A percentile compares a stretch with the other conserved stretches of the same genome.
Evolutionary conservation across 1,140 invertebrate species (phyloP).

Genomic region (Drosophila orosa): DNA sequence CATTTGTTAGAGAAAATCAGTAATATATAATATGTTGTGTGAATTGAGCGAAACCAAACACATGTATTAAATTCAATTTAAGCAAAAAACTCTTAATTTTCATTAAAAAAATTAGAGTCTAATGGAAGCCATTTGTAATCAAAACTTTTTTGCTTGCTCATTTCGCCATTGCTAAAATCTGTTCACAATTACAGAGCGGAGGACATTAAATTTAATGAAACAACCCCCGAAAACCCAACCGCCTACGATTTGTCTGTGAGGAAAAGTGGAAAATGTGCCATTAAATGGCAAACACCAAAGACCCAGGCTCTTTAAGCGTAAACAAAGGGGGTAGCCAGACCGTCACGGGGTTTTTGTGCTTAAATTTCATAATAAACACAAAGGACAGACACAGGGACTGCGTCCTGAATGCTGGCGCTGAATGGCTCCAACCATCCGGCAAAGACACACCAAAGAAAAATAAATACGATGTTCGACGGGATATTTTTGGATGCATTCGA

Average conservation of each 20-base stretch:
- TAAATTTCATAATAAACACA: conserved; percentile 80
- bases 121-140: conserved; percentile 8
- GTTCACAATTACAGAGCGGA: conserved; percentile 57
- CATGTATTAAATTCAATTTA: not conserved
- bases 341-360: conserved; percentile 68
- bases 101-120: not conserved
- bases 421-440: conserved; percentile 72
- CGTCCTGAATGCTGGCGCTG: conserved; percentile 44
- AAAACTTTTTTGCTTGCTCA: conserved; percentile 7
- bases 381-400: conserved; percentile 38
- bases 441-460: conserved; percentile 42
- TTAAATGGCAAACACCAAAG: conserved; percentile 70
- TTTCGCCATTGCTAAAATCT: conserved; percentile 22
- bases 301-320: conserved; percentile 48
- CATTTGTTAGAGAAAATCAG: too few species aligned
- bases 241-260: conserved; percentile 26
- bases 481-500: not conserved
- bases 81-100: not conserved
- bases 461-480: not conserved
- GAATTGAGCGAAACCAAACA: too few species aligned
- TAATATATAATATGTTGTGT: too few species aligned
- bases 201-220: conserved; percentile 72
- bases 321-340: conserved; percentile 44
- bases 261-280: conserved; percentile 72
- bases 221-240: conserved; percentile 16